These are phyloP conservation scores for Andrena fulva DNA, from an alignment of 2,888 invertebrate genomes.

Conservation along the genomic window DNA sequence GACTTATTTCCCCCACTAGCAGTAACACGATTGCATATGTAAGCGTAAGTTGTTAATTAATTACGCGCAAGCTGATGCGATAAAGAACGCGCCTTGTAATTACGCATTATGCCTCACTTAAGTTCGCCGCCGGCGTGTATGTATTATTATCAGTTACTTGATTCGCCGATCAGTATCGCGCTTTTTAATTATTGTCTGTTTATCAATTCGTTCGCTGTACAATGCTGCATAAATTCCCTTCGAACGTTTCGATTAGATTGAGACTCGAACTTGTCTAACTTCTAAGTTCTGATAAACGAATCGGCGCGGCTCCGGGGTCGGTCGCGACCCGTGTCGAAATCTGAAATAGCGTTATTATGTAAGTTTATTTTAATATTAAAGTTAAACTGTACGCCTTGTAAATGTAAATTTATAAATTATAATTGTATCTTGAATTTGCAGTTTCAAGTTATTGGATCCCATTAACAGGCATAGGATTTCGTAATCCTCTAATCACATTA, in stretches of 20 bases:
- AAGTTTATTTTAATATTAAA: slow-evolving; percentile 84
- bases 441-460: slow-evolving; percentile 61
- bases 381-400: slow-evolving; percentile 81
- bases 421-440: slow-evolving; percentile 80
- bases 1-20: slow-evolving; percentile 72
- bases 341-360: slow-evolving; percentile 79
- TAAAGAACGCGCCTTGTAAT: slow-evolving; percentile 73
- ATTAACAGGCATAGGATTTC: slow-evolving; percentile 37
- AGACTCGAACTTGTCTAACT: slow-evolving; percentile 54
- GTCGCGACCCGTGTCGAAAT: slow-evolving; percentile 73
- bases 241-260: slow-evolving; percentile 58
- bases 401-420: slow-evolving; percentile 84
- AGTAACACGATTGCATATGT: slow-evolving; percentile 69
- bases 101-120: slow-evolving; percentile 71
- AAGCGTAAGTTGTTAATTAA: slow-evolving; percentile 77
- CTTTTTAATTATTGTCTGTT: slow-evolving; percentile 61
- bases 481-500: slow-evolving; percentile 15
- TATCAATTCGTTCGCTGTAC: slow-evolving; percentile 63
- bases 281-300: slow-evolving; percentile 61
- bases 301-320: slow-evolving; percentile 68
- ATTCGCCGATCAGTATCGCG: slow-evolving; percentile 38
- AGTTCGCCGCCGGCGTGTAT: slow-evolving; percentile 62
- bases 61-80: slow-evolving; percentile 64
- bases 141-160: slow-evolving; percentile 45
- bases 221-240: slow-evolving; percentile 53